These are phyloP conservation scores for Corvus moneduloides DNA, from an alignment of 2,113 vertebrate genomes.

Conservation along the genomic window DNA sequence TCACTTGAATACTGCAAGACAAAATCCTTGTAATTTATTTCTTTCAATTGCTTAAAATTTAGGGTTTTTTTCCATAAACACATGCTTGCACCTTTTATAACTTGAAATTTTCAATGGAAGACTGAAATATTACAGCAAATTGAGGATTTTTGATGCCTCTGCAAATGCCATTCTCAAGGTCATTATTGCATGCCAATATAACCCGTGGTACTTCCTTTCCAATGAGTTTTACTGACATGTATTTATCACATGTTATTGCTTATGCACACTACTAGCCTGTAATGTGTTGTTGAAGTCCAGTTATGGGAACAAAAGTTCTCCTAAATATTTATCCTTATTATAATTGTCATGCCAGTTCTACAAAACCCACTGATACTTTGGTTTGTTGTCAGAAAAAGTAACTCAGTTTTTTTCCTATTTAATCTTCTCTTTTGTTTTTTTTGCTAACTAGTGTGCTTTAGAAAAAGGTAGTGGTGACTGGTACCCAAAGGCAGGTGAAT, in stretches of 20 bases:
- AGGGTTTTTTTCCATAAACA: background rate
- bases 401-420: background rate
- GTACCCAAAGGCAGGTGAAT: background rate
- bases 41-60: background rate
- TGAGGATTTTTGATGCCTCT: background rate
- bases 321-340: background rate
- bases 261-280: background rate
- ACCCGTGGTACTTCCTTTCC: background rate
- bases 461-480: background rate
- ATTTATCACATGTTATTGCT: background rate
- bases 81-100: background rate
- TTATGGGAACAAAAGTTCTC: background rate
- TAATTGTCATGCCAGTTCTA: background rate
- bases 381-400: background rate
- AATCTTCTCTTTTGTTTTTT: background rate
- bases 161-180: background rate
- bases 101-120: background rate
- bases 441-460: background rate
- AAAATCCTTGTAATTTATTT: background rate
- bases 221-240: background rate
- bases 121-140: background rate
- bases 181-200: background rate
- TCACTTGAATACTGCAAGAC: background rate
- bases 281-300: background rate
- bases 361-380: background rate